phyloP scores from a whole-genome alignment of 2,113 vertebrate genomes.

The Siniperca chuatsi region DNA sequence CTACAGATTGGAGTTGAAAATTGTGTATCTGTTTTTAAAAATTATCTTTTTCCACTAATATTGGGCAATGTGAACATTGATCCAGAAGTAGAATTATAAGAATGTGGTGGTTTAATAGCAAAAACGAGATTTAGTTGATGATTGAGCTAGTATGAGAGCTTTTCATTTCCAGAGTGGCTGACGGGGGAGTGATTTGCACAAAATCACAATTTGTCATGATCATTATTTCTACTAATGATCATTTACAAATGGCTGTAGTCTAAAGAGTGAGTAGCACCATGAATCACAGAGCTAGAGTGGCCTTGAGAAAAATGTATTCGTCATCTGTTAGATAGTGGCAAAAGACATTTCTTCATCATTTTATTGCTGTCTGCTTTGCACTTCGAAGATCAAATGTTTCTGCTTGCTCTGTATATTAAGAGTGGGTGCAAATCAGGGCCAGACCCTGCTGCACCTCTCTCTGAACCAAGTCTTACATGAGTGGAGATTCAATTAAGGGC shows the following conservation, averaged over 20 bases:
- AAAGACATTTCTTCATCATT: conserved; percentile 3
- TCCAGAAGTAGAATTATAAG: background rate
- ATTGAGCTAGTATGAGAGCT: background rate
- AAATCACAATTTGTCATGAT: conserved; percentile 17
- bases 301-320: conserved; percentile 9
- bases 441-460: conserved; percentile 11
- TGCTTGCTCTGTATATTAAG: conserved; percentile 33
- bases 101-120: background rate
- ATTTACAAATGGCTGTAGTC: conserved; percentile 12
- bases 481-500: conserved; percentile 67
- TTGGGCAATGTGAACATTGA: background rate
- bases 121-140: background rate
- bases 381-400: conserved; percentile 38
- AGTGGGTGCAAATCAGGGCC: conserved; percentile 16
- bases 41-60: background rate
- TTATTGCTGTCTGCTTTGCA: conserved; percentile 28
- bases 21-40: background rate
- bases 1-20: background rate
- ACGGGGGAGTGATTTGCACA: background rate
- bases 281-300: conserved; percentile 22
- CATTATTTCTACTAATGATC: conserved; percentile 23
- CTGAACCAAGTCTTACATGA: conserved; percentile 63
- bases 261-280: conserved; percentile 17
- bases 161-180: conserved; percentile 17
- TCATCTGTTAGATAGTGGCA: conserved; percentile 3